Evolutionary conservation across 2,113 vertebrate species (phyloP).

Genomic region (Onychostruthus taczanowskii): DNA sequence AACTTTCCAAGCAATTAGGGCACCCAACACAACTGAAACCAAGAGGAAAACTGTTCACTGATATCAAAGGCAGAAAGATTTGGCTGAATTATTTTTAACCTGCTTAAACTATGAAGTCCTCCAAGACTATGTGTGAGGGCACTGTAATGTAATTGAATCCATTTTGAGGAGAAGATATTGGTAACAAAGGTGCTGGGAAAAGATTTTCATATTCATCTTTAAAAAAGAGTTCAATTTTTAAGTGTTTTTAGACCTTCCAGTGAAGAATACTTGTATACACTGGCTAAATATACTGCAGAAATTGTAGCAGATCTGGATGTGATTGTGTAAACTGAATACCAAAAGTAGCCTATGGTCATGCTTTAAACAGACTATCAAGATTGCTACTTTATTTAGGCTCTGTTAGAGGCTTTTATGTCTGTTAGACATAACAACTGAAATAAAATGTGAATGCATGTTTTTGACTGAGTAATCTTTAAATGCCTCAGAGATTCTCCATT

Average conservation of each 20-base stretch:
- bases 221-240: neutral
- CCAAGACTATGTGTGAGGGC: neutral
- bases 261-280: neutral
- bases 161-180: neutral
- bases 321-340: neutral
- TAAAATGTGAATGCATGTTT: neutral
- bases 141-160: neutral
- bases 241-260: neutral
- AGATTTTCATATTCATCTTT: neutral
- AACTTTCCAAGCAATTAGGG: neutral
- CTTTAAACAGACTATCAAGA: neutral
- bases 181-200: neutral
- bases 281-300: neutral
- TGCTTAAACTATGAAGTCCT: neutral
- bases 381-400: neutral
- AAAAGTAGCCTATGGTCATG: neutral
- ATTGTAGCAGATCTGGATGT: neutral
- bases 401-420: neutral
- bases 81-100: neutral
- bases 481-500: neutral
- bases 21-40: neutral
- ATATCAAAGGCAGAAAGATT: neutral
- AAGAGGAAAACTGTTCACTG: neutral
- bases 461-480: neutral
- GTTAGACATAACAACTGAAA: neutral